Base-by-base conservation (phyloP, 2,888 invertebrate genomes). In the Ormyrus nitidulus region DNA sequence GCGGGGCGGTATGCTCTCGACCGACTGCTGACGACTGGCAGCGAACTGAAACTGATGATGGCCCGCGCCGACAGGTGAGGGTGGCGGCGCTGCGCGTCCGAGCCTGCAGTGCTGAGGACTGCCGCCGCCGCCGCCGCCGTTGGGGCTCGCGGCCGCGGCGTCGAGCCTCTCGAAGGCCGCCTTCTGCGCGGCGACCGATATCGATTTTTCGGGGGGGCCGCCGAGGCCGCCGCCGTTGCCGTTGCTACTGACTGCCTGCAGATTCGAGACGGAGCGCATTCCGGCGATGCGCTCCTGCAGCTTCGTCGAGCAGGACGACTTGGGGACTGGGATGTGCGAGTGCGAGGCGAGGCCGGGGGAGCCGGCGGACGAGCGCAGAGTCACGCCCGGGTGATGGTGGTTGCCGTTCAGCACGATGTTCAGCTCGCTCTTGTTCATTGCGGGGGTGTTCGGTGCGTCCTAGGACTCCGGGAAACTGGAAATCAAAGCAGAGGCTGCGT, bases 251-350 rank as follows among this genome's bases (percentile, higher is more conserved):
- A 81, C 54, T 74, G 82, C 19, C 65, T 77, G 83, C 64, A 75
- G 83, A 13, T 4, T 5, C 10, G 49, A 10, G 10, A 19, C 51
- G 8, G 79, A 62, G 4, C 76, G 34, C 9, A 76, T 49, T 7
- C 54, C 71, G 51, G 71, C 74, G 9, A 81, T 65, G 68, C 81
- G 81, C 34, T 89, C 89, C 74, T 85, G 84, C 0, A 85, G 82
- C 80, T 88, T 88, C 19, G 84, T 79, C 49, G 84, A 81, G 13
- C 64, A n/a, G 7, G 69, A 13, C 11, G 69, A 13, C 11, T 87
- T 88, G 48, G 90, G 88, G 65, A 90, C 84, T 11, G 90, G 90
- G 85, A 90, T 90, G 85, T 89, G 89, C 68, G 90, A 89, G 82
- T 65, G 74, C 1, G 61, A 34, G 49, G 11, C 19, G 19, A 19